Conservation (phyloP, 2,888 invertebrate species). For the Cheilosia scutellata region DNA sequence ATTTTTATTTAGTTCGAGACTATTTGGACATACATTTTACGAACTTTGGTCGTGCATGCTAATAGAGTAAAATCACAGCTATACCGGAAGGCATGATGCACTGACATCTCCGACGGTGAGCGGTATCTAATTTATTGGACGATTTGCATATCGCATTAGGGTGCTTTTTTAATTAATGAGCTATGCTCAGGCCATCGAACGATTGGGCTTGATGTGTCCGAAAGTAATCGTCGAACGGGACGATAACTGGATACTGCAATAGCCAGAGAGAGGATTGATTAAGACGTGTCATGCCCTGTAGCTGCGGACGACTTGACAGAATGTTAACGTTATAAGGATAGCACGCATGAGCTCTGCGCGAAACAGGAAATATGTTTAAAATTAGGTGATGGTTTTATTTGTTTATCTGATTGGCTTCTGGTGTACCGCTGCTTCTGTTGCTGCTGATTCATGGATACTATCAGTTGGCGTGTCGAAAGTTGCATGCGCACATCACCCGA, state of each 20-base stretch:
- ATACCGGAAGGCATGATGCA: conserved; percentile 68
- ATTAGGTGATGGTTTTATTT: conserved; percentile 69
- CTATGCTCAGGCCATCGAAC: conserved; percentile 64
- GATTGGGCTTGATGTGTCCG: conserved; percentile 45
- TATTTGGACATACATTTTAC: conserved; percentile 42
- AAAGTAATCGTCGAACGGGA: conserved; percentile 53
- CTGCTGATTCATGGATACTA: conserved; percentile 4
- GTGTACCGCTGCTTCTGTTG: conserved; percentile 1
- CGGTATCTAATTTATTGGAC: conserved; percentile 65
- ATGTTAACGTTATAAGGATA: conserved; percentile 52
- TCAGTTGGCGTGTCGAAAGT: conserved; percentile 64
- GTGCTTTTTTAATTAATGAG: conserved; percentile 75
- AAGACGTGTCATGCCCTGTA: conserved; percentile 68
- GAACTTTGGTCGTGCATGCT: conserved; percentile 29
- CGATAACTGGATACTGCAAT: not conserved
- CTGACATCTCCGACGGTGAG: conserved; percentile 44
- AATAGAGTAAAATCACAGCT: conserved; percentile 35
- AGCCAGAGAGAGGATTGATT: conserved; percentile 52
- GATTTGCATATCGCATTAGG: conserved; percentile 74
- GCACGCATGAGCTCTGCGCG: conserved; percentile 39
- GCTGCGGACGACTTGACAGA: conserved; percentile 62
- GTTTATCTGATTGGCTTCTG: conserved; percentile 54
- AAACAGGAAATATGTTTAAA: conserved; percentile 66
- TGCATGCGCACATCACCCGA: conserved; percentile 50
- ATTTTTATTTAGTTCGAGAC: conserved; percentile 22